These are phyloP conservation scores for Cremastinae sp. DNA, from an alignment of 2,888 invertebrate genomes.

Conservation along the genomic window DNA sequence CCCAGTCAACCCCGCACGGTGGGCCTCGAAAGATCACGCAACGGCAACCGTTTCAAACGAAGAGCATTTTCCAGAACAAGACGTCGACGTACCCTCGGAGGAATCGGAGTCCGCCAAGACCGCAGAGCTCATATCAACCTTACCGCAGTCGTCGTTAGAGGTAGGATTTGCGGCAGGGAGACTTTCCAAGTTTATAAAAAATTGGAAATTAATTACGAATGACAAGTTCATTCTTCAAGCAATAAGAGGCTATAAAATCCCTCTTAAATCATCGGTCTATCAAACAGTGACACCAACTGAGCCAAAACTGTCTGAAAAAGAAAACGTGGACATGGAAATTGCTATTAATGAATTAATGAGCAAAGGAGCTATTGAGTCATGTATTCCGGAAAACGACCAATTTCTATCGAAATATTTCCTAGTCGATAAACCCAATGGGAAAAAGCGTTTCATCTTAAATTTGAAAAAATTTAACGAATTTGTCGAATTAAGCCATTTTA, in stretches of 20 bases:
- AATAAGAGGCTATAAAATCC: slow-evolving; percentile 34
- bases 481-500: slow-evolving; percentile 55
- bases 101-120: neutral
- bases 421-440: slow-evolving; percentile 57
- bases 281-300: slow-evolving; percentile 2
- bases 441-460: slow-evolving; percentile 52
- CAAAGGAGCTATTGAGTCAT: slow-evolving; percentile 34
- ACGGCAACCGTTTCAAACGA: neutral
- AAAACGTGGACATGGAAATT: slow-evolving; percentile 3
- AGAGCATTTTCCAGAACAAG: neutral
- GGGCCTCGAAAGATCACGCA: neutral
- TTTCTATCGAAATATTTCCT: slow-evolving; percentile 58
- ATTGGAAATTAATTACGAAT: slow-evolving; percentile 33
- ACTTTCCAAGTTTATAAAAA: slow-evolving; percentile 7
- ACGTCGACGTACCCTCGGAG: neutral
- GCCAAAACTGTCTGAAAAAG: neutral
- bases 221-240: slow-evolving; percentile 27
- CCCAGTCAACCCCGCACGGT: neutral
- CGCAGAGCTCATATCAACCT: neutral
- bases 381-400: slow-evolving; percentile 27
- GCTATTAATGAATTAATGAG: slow-evolving; percentile 39
- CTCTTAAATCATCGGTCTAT: neutral
- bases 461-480: slow-evolving; percentile 48
- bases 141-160: slow-evolving; percentile 15
- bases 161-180: slow-evolving; percentile 24